Conservation (phyloP, 2,797 vertebrate species). For the Sarcophilus harrisii region DNA sequence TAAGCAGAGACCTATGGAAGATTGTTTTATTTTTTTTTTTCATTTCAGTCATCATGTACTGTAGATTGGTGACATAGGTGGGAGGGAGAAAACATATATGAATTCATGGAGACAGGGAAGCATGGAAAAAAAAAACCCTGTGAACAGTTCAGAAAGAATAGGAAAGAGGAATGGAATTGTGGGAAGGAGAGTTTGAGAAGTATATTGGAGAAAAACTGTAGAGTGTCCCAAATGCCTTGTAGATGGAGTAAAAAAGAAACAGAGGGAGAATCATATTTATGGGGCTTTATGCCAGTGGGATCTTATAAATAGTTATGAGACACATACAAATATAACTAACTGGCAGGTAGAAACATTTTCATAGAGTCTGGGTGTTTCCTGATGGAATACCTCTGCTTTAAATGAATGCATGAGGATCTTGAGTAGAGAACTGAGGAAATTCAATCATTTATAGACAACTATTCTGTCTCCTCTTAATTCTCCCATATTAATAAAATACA, state of each 20-base stretch:
- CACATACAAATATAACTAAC: neutral
- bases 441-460: neutral
- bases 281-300: neutral
- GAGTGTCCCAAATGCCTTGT: neutral
- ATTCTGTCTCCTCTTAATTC: neutral
- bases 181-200: neutral
- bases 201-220: neutral
- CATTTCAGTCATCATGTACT: neutral
- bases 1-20: neutral
- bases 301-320: neutral
- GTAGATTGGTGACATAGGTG: neutral
- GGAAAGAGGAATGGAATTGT: neutral
- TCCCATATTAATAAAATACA: neutral
- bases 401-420: neutral
- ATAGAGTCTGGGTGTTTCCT: neutral
- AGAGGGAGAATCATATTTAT: neutral
- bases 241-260: neutral
- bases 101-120: fast-evolving
- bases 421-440: neutral
- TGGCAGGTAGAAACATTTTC: neutral
- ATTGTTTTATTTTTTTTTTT: neutral
- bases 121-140: neutral
- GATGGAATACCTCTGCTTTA: neutral
- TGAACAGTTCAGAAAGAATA: neutral
- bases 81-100: fast-evolving